Evolutionary conservation across 2,797 vertebrate genomes (phyloP).

Genomic region (Hoplostethus atlanticus): DNA sequence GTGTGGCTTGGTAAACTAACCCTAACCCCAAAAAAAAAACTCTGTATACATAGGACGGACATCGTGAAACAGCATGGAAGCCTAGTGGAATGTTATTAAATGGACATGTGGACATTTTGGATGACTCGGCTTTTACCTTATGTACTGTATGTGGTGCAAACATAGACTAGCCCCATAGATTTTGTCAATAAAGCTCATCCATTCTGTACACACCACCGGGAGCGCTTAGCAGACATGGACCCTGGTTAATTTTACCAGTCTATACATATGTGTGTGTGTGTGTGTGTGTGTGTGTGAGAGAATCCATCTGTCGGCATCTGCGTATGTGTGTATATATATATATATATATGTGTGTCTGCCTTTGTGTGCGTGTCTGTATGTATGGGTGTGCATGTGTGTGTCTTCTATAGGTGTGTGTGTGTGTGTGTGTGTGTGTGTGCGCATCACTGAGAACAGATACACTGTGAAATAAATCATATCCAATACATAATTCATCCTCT

Average conservation of each 20-base stretch:
- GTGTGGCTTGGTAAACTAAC: constrained; percentile 34
- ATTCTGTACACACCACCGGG: constrained; percentile 61
- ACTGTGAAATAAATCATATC: constrained; percentile 80
- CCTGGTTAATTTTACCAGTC: constrained; percentile 59
- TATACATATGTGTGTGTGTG: not conserved
- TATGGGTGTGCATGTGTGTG: constrained; percentile 4
- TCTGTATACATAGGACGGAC: constrained; percentile 35
- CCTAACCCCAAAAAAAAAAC: not conserved
- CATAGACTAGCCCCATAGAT: constrained; percentile 70
- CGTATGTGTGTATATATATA: constrained; percentile 11
- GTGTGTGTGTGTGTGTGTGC: constrained; percentile 27
- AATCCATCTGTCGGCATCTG: not conserved
- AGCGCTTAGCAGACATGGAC: constrained; percentile 64
- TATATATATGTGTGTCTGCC: constrained; percentile 27
- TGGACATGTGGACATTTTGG: not conserved
- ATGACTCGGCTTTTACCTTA: constrained; percentile 41
- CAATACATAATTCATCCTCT: constrained; percentile 71
- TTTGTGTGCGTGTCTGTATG: constrained; percentile 20
- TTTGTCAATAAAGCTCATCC: constrained; percentile 70
- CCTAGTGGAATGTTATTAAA: constrained; percentile 27
- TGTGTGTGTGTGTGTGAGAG: constrained; percentile 4
- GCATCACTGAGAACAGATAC: constrained; percentile 65
- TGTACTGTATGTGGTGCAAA: constrained; percentile 71
- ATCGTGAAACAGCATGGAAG: constrained; percentile 40
- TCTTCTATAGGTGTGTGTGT: not conserved